A percentile compares a stretch with the other conserved stretches of the same genome.
Evolutionary conservation across 2,888 invertebrate genomes (phyloP).

Genomic region (Pseudeuparius sepicola): DNA sequence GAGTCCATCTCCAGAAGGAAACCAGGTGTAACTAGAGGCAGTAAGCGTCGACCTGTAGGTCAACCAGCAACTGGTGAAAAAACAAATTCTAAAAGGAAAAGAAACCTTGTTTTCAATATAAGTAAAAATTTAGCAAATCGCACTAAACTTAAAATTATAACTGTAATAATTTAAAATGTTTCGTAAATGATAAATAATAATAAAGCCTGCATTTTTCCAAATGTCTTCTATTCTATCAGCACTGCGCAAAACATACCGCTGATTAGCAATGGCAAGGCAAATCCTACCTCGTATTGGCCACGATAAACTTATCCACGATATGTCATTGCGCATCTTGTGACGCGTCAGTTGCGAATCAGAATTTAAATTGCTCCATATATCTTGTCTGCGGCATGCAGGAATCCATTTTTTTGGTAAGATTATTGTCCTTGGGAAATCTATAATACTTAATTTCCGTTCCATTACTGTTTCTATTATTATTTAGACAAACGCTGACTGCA

Average conservation of each 20-base stretch:
- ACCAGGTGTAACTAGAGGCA: constrained; percentile 5
- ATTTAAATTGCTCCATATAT: too few relatives aligned
- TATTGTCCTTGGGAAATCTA: too few relatives aligned
- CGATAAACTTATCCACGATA: too few relatives aligned
- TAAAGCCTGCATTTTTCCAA: not conserved
- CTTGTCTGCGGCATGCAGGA: too few relatives aligned
- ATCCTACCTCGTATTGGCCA: too few relatives aligned
- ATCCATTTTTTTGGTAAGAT: too few relatives aligned
- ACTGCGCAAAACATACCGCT: constrained; percentile 2
- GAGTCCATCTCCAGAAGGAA: constrained; percentile 7
- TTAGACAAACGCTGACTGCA: too few relatives aligned
- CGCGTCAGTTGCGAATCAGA: too few relatives aligned
- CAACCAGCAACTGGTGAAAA: constrained; percentile 3
- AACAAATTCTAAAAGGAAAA: constrained; percentile 1
- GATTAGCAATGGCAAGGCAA: too few relatives aligned
- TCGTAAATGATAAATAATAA: constrained; percentile 1
- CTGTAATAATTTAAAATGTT: constrained; percentile 2
- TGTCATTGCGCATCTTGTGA: too few relatives aligned
- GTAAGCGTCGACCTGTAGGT: constrained; percentile 6
- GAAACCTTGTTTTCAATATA: constrained; percentile 3
- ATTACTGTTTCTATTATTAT: too few relatives aligned
- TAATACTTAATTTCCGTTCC: too few relatives aligned
- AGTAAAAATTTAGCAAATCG: constrained; percentile 3
- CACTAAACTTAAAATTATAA: constrained; percentile 1
- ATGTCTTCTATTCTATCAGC: not conserved